Base-by-base conservation (phyloP, 1,140 invertebrate species). In the Goniozus legneri region DNA sequence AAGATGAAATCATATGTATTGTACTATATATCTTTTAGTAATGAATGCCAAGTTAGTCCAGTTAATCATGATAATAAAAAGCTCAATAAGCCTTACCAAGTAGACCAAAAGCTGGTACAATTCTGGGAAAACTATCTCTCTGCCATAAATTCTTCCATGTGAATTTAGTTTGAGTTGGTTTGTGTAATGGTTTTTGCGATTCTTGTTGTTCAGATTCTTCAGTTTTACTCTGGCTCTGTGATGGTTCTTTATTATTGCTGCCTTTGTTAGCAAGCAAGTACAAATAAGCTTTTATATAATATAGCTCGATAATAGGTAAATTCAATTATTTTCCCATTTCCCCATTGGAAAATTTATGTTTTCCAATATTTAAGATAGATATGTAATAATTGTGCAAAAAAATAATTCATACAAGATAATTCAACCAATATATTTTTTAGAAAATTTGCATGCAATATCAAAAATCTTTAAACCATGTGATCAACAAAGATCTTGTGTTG, bases 121-220 rank as follows among this genome's bases (percentile, higher is more conserved):
- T 58, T 50, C 65, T 56, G 36, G 67, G 67, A 51, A 69, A 69
- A 49, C 45, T 52, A 34, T 69, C 62, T 53, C 58, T 61, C 47
- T 69, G 60, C 67, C 67, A 70, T 50, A 66, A 65, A 34, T 56
- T 60, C 52, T 58, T 69, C 67, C 67, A 69, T 50, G 58, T 54
- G 40, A 68, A 69, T 58, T 56, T 65, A 55, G 64, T 67, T 62
- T 66, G 60, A 50, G 65, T 67, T 19, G 65, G 65, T 56, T 63
- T 67, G 48, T 65, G 64, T 44, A 50, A 30, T 44, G 48, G 53
- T 50, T 56, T 50, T 44, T 63, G 50, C 45, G 10, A 48, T 46
- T 59, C 48, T 61, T 53, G 45, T 40, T 53, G 48, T 46, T 64
- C 56, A 55, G 52, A 35, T 50, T 56, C 56, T 21, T 62, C 51